Conservation (phyloP, 2,113 vertebrate genomes). For the Phaethornis superciliosus region DNA sequence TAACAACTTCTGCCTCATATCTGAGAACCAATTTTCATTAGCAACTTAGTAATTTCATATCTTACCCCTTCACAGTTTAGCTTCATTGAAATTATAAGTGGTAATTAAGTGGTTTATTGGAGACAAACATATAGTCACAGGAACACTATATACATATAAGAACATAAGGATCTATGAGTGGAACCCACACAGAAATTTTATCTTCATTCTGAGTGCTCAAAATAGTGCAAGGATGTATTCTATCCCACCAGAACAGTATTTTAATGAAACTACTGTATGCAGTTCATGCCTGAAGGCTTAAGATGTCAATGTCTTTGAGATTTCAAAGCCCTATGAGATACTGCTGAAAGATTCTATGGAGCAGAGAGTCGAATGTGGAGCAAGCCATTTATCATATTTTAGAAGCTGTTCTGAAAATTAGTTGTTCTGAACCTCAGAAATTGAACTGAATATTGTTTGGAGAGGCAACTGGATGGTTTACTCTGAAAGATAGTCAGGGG, state of each 20-base stretch:
- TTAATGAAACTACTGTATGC: not conserved
- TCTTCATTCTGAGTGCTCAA: not conserved
- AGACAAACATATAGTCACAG: not conserved
- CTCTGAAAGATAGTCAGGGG: not conserved
- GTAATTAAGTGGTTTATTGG: not conserved
- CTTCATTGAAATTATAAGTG: not conserved
- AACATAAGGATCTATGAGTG: not conserved
- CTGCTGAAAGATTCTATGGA: not conserved
- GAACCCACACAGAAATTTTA: accelerated
- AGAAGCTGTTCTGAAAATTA: not conserved
- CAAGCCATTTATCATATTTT: not conserved
- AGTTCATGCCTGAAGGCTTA: not conserved
- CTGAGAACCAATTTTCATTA: not conserved
- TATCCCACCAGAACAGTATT: not conserved
- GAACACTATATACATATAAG: not conserved
- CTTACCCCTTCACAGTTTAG: not conserved
- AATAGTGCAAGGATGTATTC: not conserved
- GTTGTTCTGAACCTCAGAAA: not conserved
- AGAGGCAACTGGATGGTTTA: not conserved
- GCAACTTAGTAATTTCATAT: not conserved
- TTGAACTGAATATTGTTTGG: not conserved
- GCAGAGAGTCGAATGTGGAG: not conserved
- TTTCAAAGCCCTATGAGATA: not conserved
- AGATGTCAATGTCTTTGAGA: not conserved
- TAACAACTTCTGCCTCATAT: not conserved